Evolutionary conservation across 2,888 invertebrate genomes (phyloP), one percentile per base, ranked within the genome.

Genomic region (Rotaria sp.): DNA sequence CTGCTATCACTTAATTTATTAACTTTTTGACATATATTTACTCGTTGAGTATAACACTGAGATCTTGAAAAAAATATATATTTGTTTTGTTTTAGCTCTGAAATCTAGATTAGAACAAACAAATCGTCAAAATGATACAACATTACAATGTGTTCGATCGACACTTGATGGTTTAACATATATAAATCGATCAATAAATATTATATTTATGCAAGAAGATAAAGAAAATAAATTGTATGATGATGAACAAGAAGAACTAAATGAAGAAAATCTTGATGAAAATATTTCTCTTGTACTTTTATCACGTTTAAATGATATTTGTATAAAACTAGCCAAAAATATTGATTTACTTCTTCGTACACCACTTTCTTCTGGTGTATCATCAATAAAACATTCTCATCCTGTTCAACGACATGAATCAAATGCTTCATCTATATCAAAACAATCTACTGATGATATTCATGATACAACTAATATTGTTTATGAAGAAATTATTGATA

Each of bases 81-180:
- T 24, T 75, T 26, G 8, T 24, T 75, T 7, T 41, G 13, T 18
- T 75, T 10, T 80, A 80, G 80, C 26, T 11, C 45, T 80, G 45
- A 80, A 80, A 45, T n/a, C 41, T 4, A 80, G n/a, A 80, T 45
- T 80, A n/a, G 45, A 45, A n/a, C 41, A 80, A 45, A 80, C 3
- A 2, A 45, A 80, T 45, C 24, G 21, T n/a, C 41, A 80, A n/a
- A 10, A 80, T 5, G 80, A 80, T 80, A 13, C n/a, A 45, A 80
- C 80, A 80, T 45, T 80, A 26, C 45, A 80, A 45, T 80, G 45
- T n/a, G n/a, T 80, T 45, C 80, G 80, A 24, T 80, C 80, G 26
- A 80, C 45, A n/a, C n/a, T 80, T n/a, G 80, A 80, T n/a, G 80
- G 80, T 45, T 45, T 80, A 45, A 80, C 80, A n/a, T 80, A 26